Percentiles rank a stretch among this genome's conserved stretches.
These are phyloP conservation scores for Allolobophora icterica DNA, from an alignment of 2,888 invertebrate species.

Conservation along the genomic window DNA sequence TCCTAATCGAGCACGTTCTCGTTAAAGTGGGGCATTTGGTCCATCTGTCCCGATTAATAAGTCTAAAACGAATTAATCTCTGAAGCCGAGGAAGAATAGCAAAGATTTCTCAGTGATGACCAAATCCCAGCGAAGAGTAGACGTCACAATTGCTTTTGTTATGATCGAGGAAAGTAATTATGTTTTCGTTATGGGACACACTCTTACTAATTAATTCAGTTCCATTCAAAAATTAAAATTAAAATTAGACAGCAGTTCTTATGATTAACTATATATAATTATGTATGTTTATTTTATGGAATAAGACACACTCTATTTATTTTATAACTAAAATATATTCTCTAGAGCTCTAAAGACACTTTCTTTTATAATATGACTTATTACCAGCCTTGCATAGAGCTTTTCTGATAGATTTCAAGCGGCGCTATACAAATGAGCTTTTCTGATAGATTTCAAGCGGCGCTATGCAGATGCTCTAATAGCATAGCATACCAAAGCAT, in stretches of 20 bases:
- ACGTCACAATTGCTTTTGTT: neutral
- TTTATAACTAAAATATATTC: neutral
- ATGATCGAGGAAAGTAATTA: neutral
- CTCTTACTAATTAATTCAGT: too few relatives aligned
- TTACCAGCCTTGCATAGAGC: neutral
- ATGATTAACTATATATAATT: neutral
- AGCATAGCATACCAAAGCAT: too few relatives aligned
- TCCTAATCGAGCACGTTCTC: too few relatives aligned
- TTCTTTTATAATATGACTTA: neutral
- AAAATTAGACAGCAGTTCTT: too few relatives aligned
- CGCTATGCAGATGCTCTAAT: too few relatives aligned
- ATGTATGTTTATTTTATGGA: neutral
- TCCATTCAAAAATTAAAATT: neutral
- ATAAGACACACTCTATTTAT: neutral
- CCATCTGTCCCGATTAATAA: constrained; percentile 11
- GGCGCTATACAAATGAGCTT: too few relatives aligned
- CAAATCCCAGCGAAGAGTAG: neutral
- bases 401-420: too few relatives aligned
- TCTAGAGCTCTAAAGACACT: neutral
- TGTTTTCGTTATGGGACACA: neutral
- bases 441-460: too few relatives aligned
- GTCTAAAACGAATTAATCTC: neutral
- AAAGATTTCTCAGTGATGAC: neutral
- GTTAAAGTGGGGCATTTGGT: neutral
- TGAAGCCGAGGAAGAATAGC: neutral